Evolutionary conservation across 2,113 vertebrate species (phyloP).

Genomic region (Motacilla tschutschensis): DNA sequence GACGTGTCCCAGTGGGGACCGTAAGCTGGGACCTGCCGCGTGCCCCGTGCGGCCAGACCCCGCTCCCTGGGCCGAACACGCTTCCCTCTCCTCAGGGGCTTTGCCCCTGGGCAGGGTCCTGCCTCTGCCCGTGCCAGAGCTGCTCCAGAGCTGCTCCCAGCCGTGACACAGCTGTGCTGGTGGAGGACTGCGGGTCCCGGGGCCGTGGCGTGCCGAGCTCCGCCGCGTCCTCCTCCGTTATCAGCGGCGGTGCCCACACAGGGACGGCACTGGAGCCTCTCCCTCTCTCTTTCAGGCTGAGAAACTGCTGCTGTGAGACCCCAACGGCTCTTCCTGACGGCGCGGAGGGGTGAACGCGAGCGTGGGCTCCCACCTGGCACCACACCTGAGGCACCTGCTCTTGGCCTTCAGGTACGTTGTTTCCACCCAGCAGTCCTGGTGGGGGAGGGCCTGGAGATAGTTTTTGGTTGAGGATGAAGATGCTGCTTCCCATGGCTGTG

Average conservation of each 20-base stretch:
- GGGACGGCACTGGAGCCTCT: not conserved
- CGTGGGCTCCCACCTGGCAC: not conserved
- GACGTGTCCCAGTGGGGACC: fast-evolving
- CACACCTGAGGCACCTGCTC: not conserved
- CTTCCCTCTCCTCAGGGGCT: not conserved
- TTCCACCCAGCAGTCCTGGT: not conserved
- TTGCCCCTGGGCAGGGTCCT: not conserved
- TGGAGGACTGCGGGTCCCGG: not conserved
- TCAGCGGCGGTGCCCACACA: not conserved
- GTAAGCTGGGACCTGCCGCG: fast-evolving
- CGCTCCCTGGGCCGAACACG: fast-evolving
- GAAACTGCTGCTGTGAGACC: conserved; percentile 34
- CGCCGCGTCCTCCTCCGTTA: not conserved
- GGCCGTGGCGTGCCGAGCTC: not conserved
- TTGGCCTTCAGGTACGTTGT: conserved; percentile 34
- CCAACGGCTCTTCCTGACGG: not conserved
- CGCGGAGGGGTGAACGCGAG: not conserved
- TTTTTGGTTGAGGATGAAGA: not conserved
- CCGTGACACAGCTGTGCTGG: not conserved
- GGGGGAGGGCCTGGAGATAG: not conserved
- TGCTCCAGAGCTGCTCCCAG: not conserved
- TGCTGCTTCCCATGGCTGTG: not conserved
- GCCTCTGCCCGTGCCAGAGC: not conserved
- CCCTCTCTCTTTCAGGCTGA: conserved; percentile 60
- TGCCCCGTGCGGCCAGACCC: not conserved